Evolutionary conservation across 2,113 vertebrate genomes (phyloP).

Genomic region (Chrysochloris asiatica): DNA sequence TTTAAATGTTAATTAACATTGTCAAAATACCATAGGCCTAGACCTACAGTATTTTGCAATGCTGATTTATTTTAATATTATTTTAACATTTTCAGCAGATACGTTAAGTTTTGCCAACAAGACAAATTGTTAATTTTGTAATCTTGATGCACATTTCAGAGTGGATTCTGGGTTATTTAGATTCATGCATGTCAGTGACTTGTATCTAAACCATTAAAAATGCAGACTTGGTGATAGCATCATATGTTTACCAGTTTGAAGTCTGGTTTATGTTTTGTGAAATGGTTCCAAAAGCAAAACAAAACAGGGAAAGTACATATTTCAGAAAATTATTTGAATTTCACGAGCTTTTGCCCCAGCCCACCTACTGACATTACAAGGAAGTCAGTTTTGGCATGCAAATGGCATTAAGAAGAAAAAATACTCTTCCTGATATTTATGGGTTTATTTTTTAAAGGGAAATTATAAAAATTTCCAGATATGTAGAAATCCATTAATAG

Average conservation of each 20-base stretch:
- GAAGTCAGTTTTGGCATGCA: conserved; percentile 56
- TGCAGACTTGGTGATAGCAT: not conserved
- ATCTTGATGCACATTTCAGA: not conserved
- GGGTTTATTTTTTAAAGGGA: conserved; percentile 68
- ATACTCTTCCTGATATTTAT: conserved; percentile 80
- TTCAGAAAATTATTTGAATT: conserved; percentile 19
- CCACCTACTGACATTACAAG: conserved; percentile 44
- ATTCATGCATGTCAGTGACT: not conserved
- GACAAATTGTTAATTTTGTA: not conserved
- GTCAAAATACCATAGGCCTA: too few relatives aligned
- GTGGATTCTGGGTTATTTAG: not conserved
- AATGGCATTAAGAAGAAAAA: conserved; percentile 70
- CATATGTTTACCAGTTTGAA: not conserved
- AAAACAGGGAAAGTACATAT: not conserved
- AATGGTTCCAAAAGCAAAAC: not conserved
- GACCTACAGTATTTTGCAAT: too few relatives aligned
- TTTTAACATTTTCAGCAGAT: too few relatives aligned
- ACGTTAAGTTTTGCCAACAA: too few relatives aligned
- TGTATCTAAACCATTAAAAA: not conserved
- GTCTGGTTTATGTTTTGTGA: not conserved
- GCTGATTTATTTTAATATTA: too few relatives aligned
- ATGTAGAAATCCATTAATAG: conserved; percentile 67
- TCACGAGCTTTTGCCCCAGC: not conserved
- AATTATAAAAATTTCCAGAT: conserved; percentile 78
- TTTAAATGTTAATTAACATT: not conserved